phyloP scores from a whole-genome alignment of 2,888 invertebrate genomes.

The Caenorhabditis sulstoni region DNA sequence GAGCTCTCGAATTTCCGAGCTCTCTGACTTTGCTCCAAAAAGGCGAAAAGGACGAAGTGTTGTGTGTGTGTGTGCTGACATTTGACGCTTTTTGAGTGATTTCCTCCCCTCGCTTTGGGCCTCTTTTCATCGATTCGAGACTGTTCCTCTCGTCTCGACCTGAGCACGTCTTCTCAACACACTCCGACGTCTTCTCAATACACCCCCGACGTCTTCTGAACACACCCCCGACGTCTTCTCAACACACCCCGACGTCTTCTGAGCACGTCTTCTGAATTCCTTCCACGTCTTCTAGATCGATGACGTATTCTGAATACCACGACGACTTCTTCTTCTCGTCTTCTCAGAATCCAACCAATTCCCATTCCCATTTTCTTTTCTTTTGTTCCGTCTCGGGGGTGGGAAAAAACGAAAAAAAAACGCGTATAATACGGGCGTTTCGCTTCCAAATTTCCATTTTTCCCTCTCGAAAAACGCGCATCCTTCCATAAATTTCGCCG shows the following conservation, averaged over 20 bases:
- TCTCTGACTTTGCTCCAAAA: not conserved
- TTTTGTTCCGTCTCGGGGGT: conserved; percentile 15
- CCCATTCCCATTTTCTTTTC: too few species aligned
- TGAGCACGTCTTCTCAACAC: too few species aligned
- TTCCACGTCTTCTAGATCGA: too few species aligned
- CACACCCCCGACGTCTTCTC: too few species aligned
- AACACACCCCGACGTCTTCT: too few species aligned
- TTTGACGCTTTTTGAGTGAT: conserved; percentile 18
- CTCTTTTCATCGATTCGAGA: conserved; percentile 1
- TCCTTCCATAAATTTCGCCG: conserved; percentile 2
- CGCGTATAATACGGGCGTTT: not conserved
- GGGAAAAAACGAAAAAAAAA: conserved; percentile 17
- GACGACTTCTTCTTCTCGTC: not conserved
- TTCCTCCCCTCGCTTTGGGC: not conserved
- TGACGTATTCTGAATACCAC: too few species aligned
- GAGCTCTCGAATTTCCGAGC: conserved; percentile 1
- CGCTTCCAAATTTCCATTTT: conserved; percentile 22
- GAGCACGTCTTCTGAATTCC: too few species aligned
- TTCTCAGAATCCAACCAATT: too few species aligned
- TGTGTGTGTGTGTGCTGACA: not conserved
- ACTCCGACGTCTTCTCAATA: too few species aligned
- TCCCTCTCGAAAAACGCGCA: not conserved
- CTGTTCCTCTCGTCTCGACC: too few species aligned
- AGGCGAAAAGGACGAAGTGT: not conserved
- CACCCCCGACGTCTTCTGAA: too few species aligned